Base-by-base conservation (phyloP, 2,888 invertebrate genomes). In the Saturnia pavonia region DNA sequence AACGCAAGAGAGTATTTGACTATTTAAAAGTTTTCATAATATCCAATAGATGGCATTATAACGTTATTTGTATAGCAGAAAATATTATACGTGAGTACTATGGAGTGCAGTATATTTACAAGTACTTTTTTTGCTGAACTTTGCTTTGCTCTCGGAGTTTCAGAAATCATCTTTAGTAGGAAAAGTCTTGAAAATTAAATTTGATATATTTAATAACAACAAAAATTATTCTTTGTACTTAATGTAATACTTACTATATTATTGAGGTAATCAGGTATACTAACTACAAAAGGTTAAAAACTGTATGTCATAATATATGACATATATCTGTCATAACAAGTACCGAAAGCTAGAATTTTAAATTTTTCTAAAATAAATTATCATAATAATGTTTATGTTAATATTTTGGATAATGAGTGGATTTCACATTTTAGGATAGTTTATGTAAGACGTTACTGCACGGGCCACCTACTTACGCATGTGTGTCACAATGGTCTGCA, bases 401-500 rank as follows among this genome's bases (percentile, higher is more conserved):
- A 14, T 12, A 12, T 9, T 27, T 27, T 60, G 57, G 14, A 27
- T 12, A 60, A 60, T 6, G 57, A 27, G 27, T 14, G 57, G 25
- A 60, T 27, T 60, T 60, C 27, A 60, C 27, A 60, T 27, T 60
- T 60, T 60, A 14, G 57, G 27, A 60, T 27, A 12, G 25, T 12
- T 60, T 60, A 60, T 60, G 14, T 60, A 60, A 60, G 57, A 25
- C 54, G 7, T 54, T 48, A 57, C 57, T 60, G 27, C 27, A 60
- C 57, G 25, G 3, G 25, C 57, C 2, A 60, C 6, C 57, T 16
- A 60, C 57, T 60, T 60, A 60, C 25, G 57, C 57, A 60, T 12
- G 57, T 60, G 57, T 27, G 27, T 60, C 25, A 60, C 25, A 60
- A 60, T 60, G 57, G 25, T 60, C 25, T 60, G 57, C 12, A 25